A percentile compares a stretch with the other conserved stretches of the same genome.
These are phyloP conservation scores for Drosophila niveifrons DNA, from an alignment of 2,888 invertebrate genomes.

Conservation along the genomic window DNA sequence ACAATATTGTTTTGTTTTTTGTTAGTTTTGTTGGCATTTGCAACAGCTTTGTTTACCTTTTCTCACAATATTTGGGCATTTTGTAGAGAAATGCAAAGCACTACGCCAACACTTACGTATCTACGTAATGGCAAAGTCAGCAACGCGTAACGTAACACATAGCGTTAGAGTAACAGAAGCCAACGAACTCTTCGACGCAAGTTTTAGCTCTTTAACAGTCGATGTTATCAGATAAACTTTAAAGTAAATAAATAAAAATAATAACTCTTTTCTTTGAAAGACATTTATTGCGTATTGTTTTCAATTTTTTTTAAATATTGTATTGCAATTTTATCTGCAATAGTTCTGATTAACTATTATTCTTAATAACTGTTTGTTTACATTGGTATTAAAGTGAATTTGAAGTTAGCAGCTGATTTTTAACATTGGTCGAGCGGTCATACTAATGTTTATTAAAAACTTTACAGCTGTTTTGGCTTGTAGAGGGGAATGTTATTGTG, in stretches of 20 bases:
- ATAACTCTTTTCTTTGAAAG: neutral
- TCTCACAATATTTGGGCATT: conserved; percentile 68
- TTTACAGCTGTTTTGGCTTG: neutral
- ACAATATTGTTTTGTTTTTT: conserved; percentile 20
- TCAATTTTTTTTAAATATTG: neutral
- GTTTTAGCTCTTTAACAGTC: conserved; percentile 18
- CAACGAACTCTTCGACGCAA: conserved; percentile 21
- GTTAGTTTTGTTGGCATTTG: conserved; percentile 21
- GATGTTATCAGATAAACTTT: neutral
- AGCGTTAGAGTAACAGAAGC: conserved; percentile 1
- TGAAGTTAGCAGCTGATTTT: neutral
- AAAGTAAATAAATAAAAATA: neutral
- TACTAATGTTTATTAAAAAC: too few species aligned
- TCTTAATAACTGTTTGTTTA: too few species aligned
- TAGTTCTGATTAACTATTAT: too few species aligned
- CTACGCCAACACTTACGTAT: conserved; percentile 56
- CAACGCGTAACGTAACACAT: conserved; percentile 38
- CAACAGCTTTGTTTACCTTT: conserved; percentile 69
- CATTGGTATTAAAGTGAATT: neutral
- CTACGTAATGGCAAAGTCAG: conserved; percentile 45
- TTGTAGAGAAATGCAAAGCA: conserved; percentile 66
- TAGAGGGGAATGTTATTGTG: neutral
- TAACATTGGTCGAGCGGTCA: too few species aligned
- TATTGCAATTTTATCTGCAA: too few species aligned
- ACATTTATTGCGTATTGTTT: neutral